phyloP scores from a whole-genome alignment of 2,797 vertebrate genomes.

The Sebastes trivittatus region DNA sequence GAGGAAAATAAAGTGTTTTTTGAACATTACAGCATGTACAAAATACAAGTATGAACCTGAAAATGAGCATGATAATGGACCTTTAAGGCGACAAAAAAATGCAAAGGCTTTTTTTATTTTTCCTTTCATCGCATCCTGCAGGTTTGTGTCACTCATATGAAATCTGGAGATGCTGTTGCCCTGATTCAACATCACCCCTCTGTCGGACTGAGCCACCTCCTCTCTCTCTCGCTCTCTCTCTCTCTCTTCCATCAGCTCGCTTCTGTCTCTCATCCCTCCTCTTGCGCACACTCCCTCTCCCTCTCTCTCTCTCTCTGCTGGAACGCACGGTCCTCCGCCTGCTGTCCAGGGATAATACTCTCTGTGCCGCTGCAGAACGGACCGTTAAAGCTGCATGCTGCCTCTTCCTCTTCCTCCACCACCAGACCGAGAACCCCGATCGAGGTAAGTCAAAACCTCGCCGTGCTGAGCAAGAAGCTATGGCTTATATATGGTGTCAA shows the following conservation, averaged over 20 bases:
- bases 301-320: constrained; percentile 45
- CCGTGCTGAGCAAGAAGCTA: not conserved
- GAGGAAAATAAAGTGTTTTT: too few species aligned
- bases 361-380: constrained; percentile 61
- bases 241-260: not conserved
- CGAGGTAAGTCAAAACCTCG: constrained; percentile 45
- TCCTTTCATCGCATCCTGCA: not conserved
- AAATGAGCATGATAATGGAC: too few species aligned
- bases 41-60: too few species aligned
- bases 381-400: constrained; percentile 54
- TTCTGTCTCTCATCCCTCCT: constrained; percentile 19
- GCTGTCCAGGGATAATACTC: constrained; percentile 62
- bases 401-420: constrained; percentile 14
- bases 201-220: constrained; percentile 21
- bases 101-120: not conserved
- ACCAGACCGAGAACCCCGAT: constrained; percentile 31
- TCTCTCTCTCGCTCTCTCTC: not conserved
- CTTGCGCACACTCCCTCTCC: not conserved
- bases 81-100: not conserved
- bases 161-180: constrained; percentile 49
- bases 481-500: not conserved
- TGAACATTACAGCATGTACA: too few species aligned
- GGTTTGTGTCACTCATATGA: constrained; percentile 25
- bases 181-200: constrained; percentile 41
- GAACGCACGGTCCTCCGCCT: constrained; percentile 57